Evolutionary conservation across 2,888 invertebrate species (phyloP), one percentile per base, ranked within the genome.

Genomic region (Pammene fasciana): DNA sequence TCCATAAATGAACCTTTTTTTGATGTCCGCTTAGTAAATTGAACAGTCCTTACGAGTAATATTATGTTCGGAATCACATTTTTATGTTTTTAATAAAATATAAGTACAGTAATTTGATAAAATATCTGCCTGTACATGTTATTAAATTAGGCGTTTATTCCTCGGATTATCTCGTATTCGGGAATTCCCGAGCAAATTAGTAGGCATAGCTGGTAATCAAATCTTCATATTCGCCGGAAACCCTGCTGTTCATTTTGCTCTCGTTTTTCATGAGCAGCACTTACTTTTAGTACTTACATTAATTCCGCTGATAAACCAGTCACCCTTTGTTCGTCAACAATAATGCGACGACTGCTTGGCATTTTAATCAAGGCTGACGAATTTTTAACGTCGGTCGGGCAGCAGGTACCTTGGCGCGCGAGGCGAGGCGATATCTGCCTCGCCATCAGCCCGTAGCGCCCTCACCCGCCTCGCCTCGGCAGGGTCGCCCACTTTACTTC

Each of bases 321-420:
- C 72, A 75, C 78, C 78, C 81, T 84, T 86, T 85, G 83, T 86
- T 82, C 77, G 74, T 78, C 75, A 73, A 79, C 78, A 79, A 78
- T 82, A 79, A 81, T 78, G 73, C 75, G 77, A 78, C 76, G 81
- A 79, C 81, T 70, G 70, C 70, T 78, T 82, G 81, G 82, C 79
- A 78, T 83, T 84, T 82, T 85, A 86, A 85, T 86, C 82, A 85
- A 82, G 79, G 81, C 79, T 82, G 83, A 85, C 81, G 80, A 84
- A 80, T 82, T 86, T 86, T 86, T 82, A 81, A 80, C 78, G 78
- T 76, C 60, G 65, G 36, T 41, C 72, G 41, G 62, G 65, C 72
- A 75, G 65, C 72, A 75, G 74, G 75, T 77, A 72, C 72, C 72
- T 64, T 68, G 75, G 55, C n/a, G 74, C 72, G 73, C 77, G 77